Percentiles rank a stretch among this genome's conserved stretches.
Evolutionary conservation across 2,888 invertebrate genomes (phyloP).

Genomic region (Eupithecia centaureata): DNA sequence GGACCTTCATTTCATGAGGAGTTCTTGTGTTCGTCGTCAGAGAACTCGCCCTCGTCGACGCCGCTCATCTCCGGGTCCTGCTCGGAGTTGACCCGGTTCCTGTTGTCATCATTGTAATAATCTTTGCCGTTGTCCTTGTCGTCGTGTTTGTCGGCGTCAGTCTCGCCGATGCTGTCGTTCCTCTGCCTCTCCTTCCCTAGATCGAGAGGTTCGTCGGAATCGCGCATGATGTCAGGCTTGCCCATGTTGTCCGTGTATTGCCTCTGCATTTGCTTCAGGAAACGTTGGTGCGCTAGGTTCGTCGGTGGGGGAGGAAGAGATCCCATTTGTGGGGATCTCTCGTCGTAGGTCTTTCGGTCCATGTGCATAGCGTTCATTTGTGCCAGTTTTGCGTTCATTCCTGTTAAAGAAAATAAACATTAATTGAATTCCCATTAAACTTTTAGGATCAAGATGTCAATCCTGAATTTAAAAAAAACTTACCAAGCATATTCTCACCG

Average conservation of each 20-base stretch:
- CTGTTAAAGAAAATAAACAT: constrained; percentile 64
- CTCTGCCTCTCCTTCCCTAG: constrained; percentile 81
- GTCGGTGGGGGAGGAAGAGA: constrained; percentile 83
- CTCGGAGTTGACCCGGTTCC: constrained; percentile 60
- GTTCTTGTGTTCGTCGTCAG: constrained; percentile 75
- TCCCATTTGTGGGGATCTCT: constrained; percentile 82
- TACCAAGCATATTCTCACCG: constrained; percentile 91
- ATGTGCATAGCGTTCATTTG: constrained; percentile 87
- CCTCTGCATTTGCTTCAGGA: constrained; percentile 86
- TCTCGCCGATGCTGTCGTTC: constrained; percentile 69
- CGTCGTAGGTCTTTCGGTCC: constrained; percentile 81
- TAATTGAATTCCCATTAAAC: neutral
- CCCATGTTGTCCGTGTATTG: constrained; percentile 83
- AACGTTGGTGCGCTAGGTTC: constrained; percentile 83
- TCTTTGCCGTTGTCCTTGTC: constrained; percentile 79
- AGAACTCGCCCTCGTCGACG: constrained; percentile 76
- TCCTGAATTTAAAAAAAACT: constrained; percentile 45
- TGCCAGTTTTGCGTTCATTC: constrained; percentile 91
- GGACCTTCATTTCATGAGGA: constrained; percentile 70
- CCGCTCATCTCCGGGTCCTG: constrained; percentile 68
- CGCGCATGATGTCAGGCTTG: constrained; percentile 83
- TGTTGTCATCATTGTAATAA: constrained; percentile 67
- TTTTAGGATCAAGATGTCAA: neutral
- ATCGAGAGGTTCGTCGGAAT: constrained; percentile 81
- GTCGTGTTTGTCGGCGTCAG: constrained; percentile 79